Conservation (phyloP, 2,797 vertebrate genomes). For the Alca torda region DNA sequence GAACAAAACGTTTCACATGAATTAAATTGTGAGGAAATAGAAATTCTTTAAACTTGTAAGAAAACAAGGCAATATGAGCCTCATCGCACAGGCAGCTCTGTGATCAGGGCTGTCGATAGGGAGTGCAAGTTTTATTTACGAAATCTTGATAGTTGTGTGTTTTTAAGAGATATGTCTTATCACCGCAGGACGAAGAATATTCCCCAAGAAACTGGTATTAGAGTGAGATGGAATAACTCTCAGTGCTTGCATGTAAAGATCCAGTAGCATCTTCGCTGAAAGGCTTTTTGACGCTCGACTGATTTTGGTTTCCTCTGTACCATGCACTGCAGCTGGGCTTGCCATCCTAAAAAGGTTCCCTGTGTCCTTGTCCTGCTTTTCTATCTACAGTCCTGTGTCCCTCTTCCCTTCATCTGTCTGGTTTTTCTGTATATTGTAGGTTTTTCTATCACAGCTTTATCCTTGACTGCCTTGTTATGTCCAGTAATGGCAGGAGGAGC, state of each 20-base stretch:
- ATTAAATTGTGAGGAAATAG: constrained; percentile 54
- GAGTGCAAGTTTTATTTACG: neutral
- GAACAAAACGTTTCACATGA: constrained; percentile 69
- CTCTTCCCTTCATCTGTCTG: neutral
- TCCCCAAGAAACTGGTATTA: neutral
- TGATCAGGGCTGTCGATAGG: neutral
- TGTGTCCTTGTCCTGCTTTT: neutral
- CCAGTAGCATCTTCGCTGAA: neutral
- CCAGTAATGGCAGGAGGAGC: neutral
- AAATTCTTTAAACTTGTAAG: constrained; percentile 43
- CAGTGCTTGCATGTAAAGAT: neutral
- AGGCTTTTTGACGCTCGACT: neutral
- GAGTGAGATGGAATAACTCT: neutral
- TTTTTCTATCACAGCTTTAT: neutral
- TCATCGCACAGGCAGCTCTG: neutral
- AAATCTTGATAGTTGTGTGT: neutral
- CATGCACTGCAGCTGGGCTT: neutral
- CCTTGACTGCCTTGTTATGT: neutral
- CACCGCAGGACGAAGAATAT: neutral
- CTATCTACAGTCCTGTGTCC: neutral
- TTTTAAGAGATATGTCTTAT: neutral
- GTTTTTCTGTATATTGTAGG: neutral
- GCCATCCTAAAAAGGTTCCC: neutral
- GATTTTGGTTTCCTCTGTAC: neutral
- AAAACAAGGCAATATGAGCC: constrained; percentile 20